Evolutionary conservation across 2,888 invertebrate species (phyloP), one percentile per base, ranked within the genome.

Genomic region (Byasa hedistus): DNA sequence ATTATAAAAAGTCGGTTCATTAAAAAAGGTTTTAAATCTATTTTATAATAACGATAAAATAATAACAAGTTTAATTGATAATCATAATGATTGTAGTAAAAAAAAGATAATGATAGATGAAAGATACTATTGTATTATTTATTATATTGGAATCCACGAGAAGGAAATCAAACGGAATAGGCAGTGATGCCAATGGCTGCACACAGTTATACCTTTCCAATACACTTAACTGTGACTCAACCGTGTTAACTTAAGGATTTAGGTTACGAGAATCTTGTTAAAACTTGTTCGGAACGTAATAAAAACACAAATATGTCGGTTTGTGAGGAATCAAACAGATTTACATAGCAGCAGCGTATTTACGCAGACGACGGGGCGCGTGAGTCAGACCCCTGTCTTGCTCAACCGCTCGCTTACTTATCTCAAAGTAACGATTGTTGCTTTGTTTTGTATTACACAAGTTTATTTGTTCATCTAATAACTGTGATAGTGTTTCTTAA

Each of bases 371-470:
- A 69, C 32, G 61, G 48, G 63, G 64, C 70, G 69, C 64, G 62
- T 72, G 73, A 73, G 69, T 73, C 73, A 72, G 65, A 69, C 61
- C 44, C 32, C 61, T 69, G 68, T 69, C 69, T 69, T 59, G 51
- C 54, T 19, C 44, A 44, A 44, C 44, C 17, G 19, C 66, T 21
- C 66, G 58, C 65, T 60, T 66, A 70, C 70, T 75, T 74, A 75
- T 76, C 76, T 75, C 76, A 71, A 76, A 75, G 66, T 77, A 76
- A 76, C 76, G 75, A 74, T 72, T 71, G 67, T 72, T 69, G 68
- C 63, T 71, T 70, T 69, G 68, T 71, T 70, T 70, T 68, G 64
- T 57, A 48, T 60, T 59, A 17, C 63, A 62, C 63, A 52, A 60
- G 24, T 22, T 65, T 58, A 66, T 63, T 63, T 61, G 48, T 22